phyloP scores from a whole-genome alignment of 2,797 vertebrate species.

The Malurus splendens region DNA sequence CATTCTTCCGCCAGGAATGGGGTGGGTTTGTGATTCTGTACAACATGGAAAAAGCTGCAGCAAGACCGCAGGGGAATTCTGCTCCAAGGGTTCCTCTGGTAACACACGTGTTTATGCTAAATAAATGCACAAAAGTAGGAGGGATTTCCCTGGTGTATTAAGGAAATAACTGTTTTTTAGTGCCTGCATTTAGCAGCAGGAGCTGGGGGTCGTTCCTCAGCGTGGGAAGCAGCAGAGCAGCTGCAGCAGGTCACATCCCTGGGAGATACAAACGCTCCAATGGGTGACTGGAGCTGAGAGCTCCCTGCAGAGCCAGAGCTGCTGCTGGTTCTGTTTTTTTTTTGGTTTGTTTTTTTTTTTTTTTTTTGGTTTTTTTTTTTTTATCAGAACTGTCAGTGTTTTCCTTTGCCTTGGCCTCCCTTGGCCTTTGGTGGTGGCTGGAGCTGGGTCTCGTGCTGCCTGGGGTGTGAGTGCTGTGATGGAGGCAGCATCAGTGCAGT shows the following conservation, averaged over 20 bases:
- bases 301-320: neutral
- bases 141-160: neutral
- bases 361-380: neutral
- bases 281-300: neutral
- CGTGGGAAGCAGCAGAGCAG: neutral
- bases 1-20: neutral
- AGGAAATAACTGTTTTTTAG: neutral
- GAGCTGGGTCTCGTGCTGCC: neutral
- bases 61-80: neutral
- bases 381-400: neutral
- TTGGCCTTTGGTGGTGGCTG: neutral
- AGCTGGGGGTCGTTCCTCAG: neutral
- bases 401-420: neutral
- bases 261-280: neutral
- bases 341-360: neutral
- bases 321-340: neutral
- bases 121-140: neutral
- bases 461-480: fast-evolving
- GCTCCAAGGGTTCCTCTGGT: neutral
- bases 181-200: neutral
- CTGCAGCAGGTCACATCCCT: neutral
- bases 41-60: neutral
- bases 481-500: neutral
- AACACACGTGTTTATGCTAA: neutral
- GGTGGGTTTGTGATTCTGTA: neutral